Conservation (phyloP, 1,140 invertebrate genomes). For the Lithobius niger region DNA sequence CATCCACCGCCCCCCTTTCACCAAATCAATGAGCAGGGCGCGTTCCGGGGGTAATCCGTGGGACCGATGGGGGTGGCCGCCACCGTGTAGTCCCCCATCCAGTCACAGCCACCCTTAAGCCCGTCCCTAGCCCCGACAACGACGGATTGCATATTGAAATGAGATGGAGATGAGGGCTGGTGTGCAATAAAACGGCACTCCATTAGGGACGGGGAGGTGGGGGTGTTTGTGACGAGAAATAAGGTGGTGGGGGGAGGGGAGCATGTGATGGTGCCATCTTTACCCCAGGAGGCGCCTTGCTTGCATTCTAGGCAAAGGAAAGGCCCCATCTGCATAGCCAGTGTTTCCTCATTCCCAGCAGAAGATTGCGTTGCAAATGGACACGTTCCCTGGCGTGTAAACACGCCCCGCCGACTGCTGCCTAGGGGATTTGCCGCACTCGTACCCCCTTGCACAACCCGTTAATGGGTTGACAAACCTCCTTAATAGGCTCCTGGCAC, state of each 20-base stretch:
- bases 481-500: background rate
- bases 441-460: too few relatives aligned
- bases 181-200: conserved; percentile 5
- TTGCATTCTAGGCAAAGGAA: background rate
- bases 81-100: too few relatives aligned
- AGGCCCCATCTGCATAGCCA: background rate
- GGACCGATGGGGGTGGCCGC: background rate
- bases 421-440: background rate
- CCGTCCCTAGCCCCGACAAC: too few relatives aligned
- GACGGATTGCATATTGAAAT: conserved; percentile 6
- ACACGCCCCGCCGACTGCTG: background rate
- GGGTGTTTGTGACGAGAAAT: too few relatives aligned
- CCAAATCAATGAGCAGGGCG: background rate
- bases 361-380: conserved; percentile 5
- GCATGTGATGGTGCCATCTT: too few relatives aligned
- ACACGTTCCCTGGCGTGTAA: background rate
- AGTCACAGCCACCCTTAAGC: too few relatives aligned
- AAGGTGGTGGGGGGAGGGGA: too few relatives aligned
- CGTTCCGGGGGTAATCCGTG: background rate
- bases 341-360: conserved; percentile 1
- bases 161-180: conserved; percentile 3
- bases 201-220: too few relatives aligned
- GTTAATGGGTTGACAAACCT: conserved; percentile 6
- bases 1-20: too few relatives aligned
- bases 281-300: background rate